Conservation (phyloP, 2,888 invertebrate genomes). For the Lagria hirta region DNA sequence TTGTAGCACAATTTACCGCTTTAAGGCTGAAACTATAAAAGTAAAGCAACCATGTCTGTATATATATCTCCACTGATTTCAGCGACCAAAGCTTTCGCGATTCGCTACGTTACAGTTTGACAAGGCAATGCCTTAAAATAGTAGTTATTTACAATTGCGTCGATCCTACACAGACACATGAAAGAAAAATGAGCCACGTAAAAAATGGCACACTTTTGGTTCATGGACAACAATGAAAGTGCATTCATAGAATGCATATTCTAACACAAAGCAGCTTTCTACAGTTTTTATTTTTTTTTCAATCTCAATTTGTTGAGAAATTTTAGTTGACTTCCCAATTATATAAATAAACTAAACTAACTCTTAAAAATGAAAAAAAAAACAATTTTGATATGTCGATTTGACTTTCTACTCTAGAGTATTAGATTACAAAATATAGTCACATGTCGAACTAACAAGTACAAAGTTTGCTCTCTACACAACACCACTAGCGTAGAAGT, state of each 20-base stretch:
- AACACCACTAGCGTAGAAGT: constrained; percentile 41
- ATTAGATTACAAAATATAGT: constrained; percentile 40
- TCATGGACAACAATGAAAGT: constrained; percentile 21
- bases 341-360: constrained; percentile 13
- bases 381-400: constrained; percentile 40
- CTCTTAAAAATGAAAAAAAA: constrained; percentile 7
- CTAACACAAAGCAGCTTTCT: constrained; percentile 24
- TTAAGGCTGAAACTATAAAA: too few relatives aligned
- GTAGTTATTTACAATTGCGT: constrained; percentile 22
- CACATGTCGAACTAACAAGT: constrained; percentile 30
- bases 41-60: constrained; percentile 18
- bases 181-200: constrained; percentile 19
- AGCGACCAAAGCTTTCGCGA: too few relatives aligned
- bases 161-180: constrained; percentile 22
- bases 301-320: constrained; percentile 24
- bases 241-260: constrained; percentile 27
- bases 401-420: constrained; percentile 46
- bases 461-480: constrained; percentile 30
- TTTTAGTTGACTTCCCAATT: constrained; percentile 5
- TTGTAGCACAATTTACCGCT: too few relatives aligned
- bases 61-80: too few relatives aligned
- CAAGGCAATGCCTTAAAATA: constrained; percentile 27
- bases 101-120: constrained; percentile 18
- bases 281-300: constrained; percentile 13
- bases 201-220: constrained; percentile 16